A percentile compares a stretch with the other conserved stretches of the same genome.
These are phyloP conservation scores for Drosophila orosa DNA, from an alignment of 1,140 invertebrate species.

Conservation along the genomic window DNA sequence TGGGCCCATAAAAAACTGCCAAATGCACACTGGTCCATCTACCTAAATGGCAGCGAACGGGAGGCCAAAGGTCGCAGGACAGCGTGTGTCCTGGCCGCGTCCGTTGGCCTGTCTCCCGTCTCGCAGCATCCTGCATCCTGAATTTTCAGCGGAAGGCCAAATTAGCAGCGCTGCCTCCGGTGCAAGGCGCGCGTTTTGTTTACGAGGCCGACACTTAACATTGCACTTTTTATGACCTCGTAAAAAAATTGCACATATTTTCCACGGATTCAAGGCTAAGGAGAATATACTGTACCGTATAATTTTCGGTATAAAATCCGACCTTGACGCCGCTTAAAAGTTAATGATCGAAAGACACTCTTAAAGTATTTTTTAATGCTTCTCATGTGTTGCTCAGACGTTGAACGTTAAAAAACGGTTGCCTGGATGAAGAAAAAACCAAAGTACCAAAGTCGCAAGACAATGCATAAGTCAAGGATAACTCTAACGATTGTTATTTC, in stretches of 20 bases:
- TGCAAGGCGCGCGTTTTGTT: conserved; percentile 61
- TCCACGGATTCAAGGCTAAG: conserved; percentile 28
- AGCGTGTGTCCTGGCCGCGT: conserved; percentile 34
- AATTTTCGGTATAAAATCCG: conserved; percentile 7
- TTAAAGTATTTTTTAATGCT: conserved; percentile 53
- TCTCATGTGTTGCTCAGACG: conserved; percentile 54
- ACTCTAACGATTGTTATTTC: conserved; percentile 54
- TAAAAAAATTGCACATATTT: conserved; percentile 63
- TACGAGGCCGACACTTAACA: conserved; percentile 64
- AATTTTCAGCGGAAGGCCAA: conserved; percentile 77
- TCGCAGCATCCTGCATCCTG: conserved; percentile 64
- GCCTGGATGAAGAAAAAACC: conserved; percentile 25
- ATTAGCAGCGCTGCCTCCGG: conserved; percentile 66
- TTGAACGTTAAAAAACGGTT: conserved; percentile 28
- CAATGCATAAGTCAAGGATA: conserved; percentile 67
- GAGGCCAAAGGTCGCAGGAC: conserved; percentile 12
- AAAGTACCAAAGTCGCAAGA: conserved; percentile 25
- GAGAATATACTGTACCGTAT: not conserved
- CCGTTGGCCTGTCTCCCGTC: conserved; percentile 37
- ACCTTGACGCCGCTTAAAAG: conserved; percentile 70
- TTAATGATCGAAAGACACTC: conserved; percentile 57
- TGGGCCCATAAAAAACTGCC: conserved; percentile 74
- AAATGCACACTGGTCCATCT: conserved; percentile 69
- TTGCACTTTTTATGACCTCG: conserved; percentile 64
- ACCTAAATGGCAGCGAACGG: conserved; percentile 62